phyloP scores from a whole-genome alignment of 2,113 vertebrate species.

The Macquaria australasica region DNA sequence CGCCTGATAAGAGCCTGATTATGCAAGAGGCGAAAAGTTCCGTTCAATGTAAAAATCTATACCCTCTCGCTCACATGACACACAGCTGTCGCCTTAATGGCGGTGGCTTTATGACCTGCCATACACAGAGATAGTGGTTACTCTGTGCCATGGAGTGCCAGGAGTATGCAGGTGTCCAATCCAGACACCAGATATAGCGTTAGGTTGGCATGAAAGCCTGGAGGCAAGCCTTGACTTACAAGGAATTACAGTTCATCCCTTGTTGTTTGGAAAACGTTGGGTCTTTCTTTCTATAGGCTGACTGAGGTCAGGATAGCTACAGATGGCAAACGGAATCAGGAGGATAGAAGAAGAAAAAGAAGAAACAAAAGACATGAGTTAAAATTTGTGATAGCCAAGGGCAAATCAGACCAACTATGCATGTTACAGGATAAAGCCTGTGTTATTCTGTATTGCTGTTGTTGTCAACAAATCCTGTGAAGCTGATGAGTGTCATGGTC shows the following conservation, averaged over 20 bases:
- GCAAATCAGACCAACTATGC: no score
- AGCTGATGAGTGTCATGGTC: no score
- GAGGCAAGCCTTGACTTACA: neutral
- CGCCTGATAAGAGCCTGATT: slow-evolving; percentile 13
- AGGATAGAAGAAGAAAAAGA: neutral
- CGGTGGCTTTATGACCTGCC: neutral
- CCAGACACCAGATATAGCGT: neutral
- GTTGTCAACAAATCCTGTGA: neutral
- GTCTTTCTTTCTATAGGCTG: neutral
- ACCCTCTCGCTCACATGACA: neutral
- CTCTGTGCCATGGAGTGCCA: neutral
- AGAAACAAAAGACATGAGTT: neutral
- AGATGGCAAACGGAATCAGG: neutral
- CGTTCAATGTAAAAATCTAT: neutral
- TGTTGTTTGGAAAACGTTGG: neutral
- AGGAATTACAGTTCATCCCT: neutral
- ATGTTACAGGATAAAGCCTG: neutral
- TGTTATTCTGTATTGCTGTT: neutral
- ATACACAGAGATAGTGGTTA: neutral
- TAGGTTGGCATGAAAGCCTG: slow-evolving; percentile 9
- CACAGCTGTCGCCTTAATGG: neutral
- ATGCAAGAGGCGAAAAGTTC: neutral
- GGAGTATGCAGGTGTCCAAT: neutral
- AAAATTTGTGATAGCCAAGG: no score
- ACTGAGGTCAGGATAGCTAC: neutral